Evolutionary conservation across 2,888 invertebrate species (phyloP).

Genomic region (Caenorhabditis uteleia): DNA sequence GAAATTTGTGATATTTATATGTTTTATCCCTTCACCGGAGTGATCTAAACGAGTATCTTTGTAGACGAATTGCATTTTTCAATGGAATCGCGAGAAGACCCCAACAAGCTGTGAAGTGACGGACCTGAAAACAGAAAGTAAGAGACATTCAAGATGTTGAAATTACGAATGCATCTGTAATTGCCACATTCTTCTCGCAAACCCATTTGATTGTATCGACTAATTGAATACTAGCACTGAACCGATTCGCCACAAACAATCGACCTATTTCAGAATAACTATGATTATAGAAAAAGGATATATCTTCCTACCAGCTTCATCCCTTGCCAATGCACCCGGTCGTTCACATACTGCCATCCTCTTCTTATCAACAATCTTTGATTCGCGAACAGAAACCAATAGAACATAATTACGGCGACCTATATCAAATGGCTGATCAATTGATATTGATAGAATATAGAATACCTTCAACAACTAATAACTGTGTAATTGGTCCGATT

Average conservation of each 20-base stretch:
- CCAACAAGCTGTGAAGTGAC: conserved; percentile 47
- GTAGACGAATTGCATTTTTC: conserved; percentile 38
- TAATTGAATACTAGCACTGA: conserved; percentile 40
- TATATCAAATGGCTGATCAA: conserved; percentile 3
- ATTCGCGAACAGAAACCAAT: conserved; percentile 45
- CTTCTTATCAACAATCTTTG: conserved; percentile 41
- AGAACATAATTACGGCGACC: conserved; percentile 50
- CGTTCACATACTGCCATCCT: conserved; percentile 51
- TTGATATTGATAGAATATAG: conserved; percentile 1
- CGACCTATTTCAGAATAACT: conserved; percentile 32
- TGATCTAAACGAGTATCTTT: conserved; percentile 43
- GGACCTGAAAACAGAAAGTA: conserved; percentile 21
- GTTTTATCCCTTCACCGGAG: conserved; percentile 6
- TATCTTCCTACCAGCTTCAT: conserved; percentile 46
- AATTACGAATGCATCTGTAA: conserved; percentile 19
- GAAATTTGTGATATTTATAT: conserved; percentile 2
- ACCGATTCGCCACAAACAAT: conserved; percentile 49
- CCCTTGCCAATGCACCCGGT: conserved; percentile 47
- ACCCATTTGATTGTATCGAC: conserved; percentile 54
- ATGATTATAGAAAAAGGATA: conserved; percentile 1
- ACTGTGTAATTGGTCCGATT: conserved; percentile 52
- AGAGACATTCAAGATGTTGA: not conserved
- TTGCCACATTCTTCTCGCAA: conserved; percentile 41
- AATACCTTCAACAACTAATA: conserved; percentile 53
- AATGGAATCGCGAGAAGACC: conserved; percentile 51